Base-by-base conservation (phyloP, 2,113 vertebrate species). In the Heliornis fulica region DNA sequence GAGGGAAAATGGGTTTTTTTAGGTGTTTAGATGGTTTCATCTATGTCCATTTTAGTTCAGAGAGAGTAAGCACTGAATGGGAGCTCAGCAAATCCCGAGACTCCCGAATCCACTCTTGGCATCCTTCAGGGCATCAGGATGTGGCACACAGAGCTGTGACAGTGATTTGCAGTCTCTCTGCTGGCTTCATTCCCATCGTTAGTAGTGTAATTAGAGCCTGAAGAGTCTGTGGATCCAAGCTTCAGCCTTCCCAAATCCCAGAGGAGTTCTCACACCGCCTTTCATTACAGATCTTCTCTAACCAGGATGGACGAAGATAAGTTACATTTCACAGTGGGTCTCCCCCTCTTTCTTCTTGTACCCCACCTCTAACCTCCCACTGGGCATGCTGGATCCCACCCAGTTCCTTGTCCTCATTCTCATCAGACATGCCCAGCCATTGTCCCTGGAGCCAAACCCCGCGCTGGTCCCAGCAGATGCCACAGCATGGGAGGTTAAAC, bases 401-500 rank as follows among this genome's bases (percentile, higher is more conserved):
- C 83, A 88, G 1, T 6, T 1, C 72, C 69, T 69, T 46, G 16
- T 69, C 48, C 79, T 66, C 61, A 13, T 10, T 25, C 41, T 77
- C 77, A 29, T 40, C 56, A 34, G 69, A 8, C 19, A 1, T 29
- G 71, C 96, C 78, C 78, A 85, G 34, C 36, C 5, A 11, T 20
- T 56, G 65, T 51, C 71, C 65, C 66, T 46, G 31, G 41, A 85
- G 56, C 93, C 43, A 32, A 61, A 53, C 61, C 48, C 65, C 2
- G 1, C 31, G 64, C 66, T 63, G 36, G 51, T 74, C 40, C 51
- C 69, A 40, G 70, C 72, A 43, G 8, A 65, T 95, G 94, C 83
- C 38, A 19, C 84, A 65, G 94, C 5, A 51, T 79, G 94, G 95
- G 95, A 89, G 91, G 85, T 79, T 92, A n/a, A 77, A 80, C 72